A percentile compares a stretch with the other conserved stretches of the same genome.
Conservation (phyloP, 23 tunicate species). For the Oikopleura albicans region DNA sequence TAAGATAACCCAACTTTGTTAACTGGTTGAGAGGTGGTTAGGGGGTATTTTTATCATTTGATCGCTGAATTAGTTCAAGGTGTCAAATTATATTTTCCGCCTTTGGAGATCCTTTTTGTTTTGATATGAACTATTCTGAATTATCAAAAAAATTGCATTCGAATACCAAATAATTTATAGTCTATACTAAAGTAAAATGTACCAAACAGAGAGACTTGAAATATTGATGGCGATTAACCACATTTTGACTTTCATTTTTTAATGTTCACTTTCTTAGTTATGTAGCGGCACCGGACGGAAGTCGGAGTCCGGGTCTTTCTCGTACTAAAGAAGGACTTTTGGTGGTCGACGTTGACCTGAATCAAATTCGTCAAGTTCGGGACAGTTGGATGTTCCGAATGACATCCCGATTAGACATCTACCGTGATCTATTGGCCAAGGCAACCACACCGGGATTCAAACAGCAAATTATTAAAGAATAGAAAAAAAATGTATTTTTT, state of each 20-base stretch:
- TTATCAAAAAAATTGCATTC: too few species aligned
- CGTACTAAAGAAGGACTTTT: conserved; percentile 62
- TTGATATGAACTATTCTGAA: neutral
- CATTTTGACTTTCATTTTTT: neutral
- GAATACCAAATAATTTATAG: neutral
- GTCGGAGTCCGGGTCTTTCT: conserved; percentile 63
- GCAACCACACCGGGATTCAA: neutral
- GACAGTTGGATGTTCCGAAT: conserved; percentile 25
- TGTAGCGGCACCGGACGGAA: conserved; percentile 84
- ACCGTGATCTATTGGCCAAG: neutral
- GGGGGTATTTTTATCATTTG: too few species aligned
- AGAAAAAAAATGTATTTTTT: too few species aligned
- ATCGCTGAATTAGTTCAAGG: too few species aligned
- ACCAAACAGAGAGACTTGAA: neutral
- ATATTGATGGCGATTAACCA: neutral
- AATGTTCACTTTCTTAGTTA: conserved; percentile 40
- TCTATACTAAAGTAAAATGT: neutral
- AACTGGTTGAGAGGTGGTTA: too few species aligned
- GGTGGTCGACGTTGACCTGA: conserved; percentile 56
- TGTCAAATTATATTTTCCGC: too few species aligned
- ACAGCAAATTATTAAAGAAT: neutral
- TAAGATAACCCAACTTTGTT: too few species aligned
- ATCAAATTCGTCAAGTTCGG: conserved; percentile 45
- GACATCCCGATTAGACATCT: neutral
- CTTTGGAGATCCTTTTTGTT: too few species aligned